phyloP scores from a whole-genome alignment of 1,140 invertebrate genomes.

The Andrena cerasifolii region DNA sequence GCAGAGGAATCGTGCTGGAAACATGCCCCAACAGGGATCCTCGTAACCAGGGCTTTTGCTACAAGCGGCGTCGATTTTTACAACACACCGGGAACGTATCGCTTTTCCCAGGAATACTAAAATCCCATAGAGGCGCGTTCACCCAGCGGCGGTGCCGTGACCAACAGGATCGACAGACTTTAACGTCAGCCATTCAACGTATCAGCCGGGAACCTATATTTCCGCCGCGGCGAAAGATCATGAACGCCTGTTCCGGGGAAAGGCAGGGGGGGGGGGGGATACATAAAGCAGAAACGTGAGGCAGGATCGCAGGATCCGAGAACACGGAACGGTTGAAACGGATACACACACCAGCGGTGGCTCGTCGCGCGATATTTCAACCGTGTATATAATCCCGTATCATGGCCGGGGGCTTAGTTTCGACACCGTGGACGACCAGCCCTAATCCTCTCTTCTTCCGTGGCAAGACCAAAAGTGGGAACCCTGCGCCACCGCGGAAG shows the following conservation, averaged over 20 bases:
- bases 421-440: conserved; percentile 69
- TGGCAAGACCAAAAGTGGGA: conserved; percentile 56
- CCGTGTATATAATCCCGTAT: conserved; percentile 76
- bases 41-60: background rate
- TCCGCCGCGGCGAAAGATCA: background rate
- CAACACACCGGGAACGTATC: background rate
- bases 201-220: conserved; percentile 5
- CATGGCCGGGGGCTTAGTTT: conserved; percentile 73
- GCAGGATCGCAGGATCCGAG: conserved; percentile 13
- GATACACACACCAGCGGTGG: conserved; percentile 43
- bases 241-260: conserved; percentile 27
- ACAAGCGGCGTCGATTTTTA: conserved; percentile 10
- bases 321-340: conserved; percentile 55
- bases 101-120: conserved; percentile 18
- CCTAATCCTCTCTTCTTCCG: conserved; percentile 71
- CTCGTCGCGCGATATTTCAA: conserved; percentile 73
- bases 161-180: conserved; percentile 38
- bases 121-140: background rate
- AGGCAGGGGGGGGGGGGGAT: background rate
- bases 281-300: conserved; percentile 49
- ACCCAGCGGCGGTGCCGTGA: background rate
- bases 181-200: background rate
- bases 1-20: background rate
- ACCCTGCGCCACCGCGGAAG: conserved; percentile 34
- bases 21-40: background rate